phyloP scores from a whole-genome alignment of 2,797 vertebrate genomes.

The Dendrocincla fuliginosa region DNA sequence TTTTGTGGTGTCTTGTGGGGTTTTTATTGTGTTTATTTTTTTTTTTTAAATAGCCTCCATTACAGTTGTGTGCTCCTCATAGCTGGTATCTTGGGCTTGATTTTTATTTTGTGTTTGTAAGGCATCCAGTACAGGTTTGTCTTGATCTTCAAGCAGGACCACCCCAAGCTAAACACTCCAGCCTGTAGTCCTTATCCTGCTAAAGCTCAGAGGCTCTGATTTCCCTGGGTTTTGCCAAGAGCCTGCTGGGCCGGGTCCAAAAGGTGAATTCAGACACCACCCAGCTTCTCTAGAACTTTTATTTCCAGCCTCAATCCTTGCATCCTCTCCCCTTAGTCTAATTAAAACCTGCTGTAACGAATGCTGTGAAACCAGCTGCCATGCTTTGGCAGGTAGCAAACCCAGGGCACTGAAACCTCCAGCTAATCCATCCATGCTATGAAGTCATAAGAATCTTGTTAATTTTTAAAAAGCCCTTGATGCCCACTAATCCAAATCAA shows the following conservation, averaged over 20 bases:
- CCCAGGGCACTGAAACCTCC: neutral
- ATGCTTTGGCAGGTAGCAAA: constrained; percentile 40
- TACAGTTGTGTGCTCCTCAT: neutral
- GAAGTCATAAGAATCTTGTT: constrained; percentile 69
- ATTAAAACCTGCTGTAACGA: constrained; percentile 17
- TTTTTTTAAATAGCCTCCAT: neutral
- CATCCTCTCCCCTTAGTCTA: neutral
- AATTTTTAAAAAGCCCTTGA: constrained; percentile 72
- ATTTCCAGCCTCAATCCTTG: constrained; percentile 8
- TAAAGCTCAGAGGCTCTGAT: neutral
- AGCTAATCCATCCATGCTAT: constrained; percentile 51
- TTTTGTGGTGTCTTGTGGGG: neutral
- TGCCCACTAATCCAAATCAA: constrained; percentile 71
- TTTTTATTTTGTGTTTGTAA: neutral
- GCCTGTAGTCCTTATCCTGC: neutral
- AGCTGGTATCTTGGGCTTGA: neutral
- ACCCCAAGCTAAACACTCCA: neutral
- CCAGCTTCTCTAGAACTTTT: constrained; percentile 20
- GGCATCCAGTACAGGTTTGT: neutral
- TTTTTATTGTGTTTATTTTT: accelerated
- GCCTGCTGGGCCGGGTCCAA: neutral
- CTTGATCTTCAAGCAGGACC: neutral
- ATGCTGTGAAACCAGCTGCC: constrained; percentile 30
- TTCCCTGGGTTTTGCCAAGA: neutral
- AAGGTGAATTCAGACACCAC: neutral